These are phyloP conservation scores for Euura lappo DNA, from an alignment of 1,140 invertebrate species.

Conservation along the genomic window DNA sequence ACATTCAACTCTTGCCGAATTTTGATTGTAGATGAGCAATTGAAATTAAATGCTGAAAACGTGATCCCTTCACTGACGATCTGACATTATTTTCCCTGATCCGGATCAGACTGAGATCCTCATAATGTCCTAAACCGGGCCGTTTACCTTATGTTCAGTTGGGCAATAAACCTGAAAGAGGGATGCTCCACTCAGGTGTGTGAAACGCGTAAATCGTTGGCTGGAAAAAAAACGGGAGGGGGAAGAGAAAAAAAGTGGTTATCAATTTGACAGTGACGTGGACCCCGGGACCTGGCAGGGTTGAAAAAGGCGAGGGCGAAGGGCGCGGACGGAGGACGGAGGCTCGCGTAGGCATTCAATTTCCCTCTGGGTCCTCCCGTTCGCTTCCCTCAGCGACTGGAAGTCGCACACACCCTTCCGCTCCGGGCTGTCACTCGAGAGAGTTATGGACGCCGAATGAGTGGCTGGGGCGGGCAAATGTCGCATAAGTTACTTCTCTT, in stretches of 20 bases:
- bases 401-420: conserved; percentile 43
- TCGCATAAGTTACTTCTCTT: conserved; percentile 45
- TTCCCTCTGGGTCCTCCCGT: conserved; percentile 27
- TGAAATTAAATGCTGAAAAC: too few relatives aligned
- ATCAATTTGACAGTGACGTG: conserved; percentile 30
- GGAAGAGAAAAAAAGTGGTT: not conserved
- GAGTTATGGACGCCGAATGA: conserved; percentile 47
- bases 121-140: too few relatives aligned
- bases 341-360: conserved; percentile 37
- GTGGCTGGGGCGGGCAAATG: conserved; percentile 48
- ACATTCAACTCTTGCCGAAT: too few relatives aligned
- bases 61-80: too few relatives aligned
- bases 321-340: not conserved
- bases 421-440: conserved; percentile 43
- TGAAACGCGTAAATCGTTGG: not conserved
- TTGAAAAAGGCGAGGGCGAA: not conserved
- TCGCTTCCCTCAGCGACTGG: conserved; percentile 20
- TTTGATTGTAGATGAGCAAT: too few relatives aligned
- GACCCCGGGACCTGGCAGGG: too few relatives aligned
- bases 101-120: too few relatives aligned
- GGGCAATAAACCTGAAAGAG: too few relatives aligned
- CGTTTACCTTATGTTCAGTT: too few relatives aligned
- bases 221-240: not conserved
- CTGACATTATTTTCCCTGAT: too few relatives aligned
- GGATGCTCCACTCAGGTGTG: not conserved